phyloP scores from a whole-genome alignment of 1,140 invertebrate genomes.

The Eupristina koningsbergeri region DNA sequence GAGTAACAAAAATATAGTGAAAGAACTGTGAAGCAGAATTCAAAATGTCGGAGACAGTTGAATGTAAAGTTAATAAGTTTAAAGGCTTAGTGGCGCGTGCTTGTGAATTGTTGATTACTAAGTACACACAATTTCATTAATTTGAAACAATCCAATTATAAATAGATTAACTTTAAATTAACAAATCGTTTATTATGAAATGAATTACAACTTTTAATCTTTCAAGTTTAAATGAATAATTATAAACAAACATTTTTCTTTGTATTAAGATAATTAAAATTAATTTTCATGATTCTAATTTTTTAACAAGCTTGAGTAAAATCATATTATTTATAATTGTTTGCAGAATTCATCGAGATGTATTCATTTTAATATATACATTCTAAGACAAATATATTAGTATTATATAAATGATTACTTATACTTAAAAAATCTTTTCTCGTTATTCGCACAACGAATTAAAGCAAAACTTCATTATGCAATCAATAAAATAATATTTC shows the following conservation, averaged over 20 bases:
- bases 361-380: no score
- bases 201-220: no score
- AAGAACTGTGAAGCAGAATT: background rate
- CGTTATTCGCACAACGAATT: background rate
- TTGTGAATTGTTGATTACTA: no score
- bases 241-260: no score
- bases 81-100: background rate
- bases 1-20: constrained; percentile 20
- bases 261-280: background rate
- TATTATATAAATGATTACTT: no score
- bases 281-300: background rate
- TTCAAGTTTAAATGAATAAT: no score
- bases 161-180: background rate
- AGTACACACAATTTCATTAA: background rate
- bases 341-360: background rate
- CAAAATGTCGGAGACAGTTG: background rate
- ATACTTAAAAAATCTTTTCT: no score
- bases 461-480: background rate
- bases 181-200: no score
- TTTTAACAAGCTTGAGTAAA: background rate
- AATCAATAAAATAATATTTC: background rate
- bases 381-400: no score
- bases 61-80: background rate
- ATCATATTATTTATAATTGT: background rate
- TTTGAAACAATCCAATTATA: background rate